Percentiles rank a stretch among this genome's conserved stretches.
Evolutionary conservation across 2,888 invertebrate species (phyloP).

Genomic region (Allophyes oxyacanthae): DNA sequence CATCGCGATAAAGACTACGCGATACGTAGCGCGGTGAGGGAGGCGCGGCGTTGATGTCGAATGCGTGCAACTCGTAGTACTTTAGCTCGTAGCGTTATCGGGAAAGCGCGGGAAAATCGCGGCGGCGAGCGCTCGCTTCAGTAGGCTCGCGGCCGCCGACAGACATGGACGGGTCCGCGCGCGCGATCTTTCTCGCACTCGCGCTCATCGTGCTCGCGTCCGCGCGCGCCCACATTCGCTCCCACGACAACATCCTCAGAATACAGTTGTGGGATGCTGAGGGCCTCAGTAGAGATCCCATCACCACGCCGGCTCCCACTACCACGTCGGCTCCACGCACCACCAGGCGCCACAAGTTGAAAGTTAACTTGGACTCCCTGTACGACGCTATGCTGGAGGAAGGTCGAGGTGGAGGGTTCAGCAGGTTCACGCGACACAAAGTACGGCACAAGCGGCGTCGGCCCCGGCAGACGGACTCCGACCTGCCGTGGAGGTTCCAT

Average conservation of each 20-base stretch:
- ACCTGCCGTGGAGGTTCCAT: constrained; percentile 88
- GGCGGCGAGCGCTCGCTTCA: constrained; percentile 68
- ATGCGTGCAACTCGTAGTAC: constrained; percentile 63
- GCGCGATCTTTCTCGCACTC: constrained; percentile 74
- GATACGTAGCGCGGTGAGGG: constrained; percentile 47
- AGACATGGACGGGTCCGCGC: constrained; percentile 80
- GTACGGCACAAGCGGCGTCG: constrained; percentile 85
- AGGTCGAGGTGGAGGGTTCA: constrained; percentile 74
- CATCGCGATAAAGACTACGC: constrained; percentile 71
- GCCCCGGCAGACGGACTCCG: constrained; percentile 77
- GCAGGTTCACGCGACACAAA: constrained; percentile 81
- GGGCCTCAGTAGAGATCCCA: constrained; percentile 79
- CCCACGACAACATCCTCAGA: constrained; percentile 85
- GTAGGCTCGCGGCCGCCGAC: constrained; percentile 84
- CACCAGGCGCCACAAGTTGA: constrained; percentile 70
- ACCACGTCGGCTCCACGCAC: constrained; percentile 47
- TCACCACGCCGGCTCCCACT: constrained; percentile 63
- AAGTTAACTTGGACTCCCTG: constrained; percentile 80
- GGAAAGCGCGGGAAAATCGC: constrained; percentile 87
- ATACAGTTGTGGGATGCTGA: constrained; percentile 87
- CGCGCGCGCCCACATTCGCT: constrained; percentile 81
- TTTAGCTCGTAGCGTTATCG: constrained; percentile 77
- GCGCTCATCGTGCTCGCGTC: constrained; percentile 77
- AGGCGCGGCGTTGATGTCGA: constrained; percentile 74
- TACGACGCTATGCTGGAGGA: constrained; percentile 84